A percentile compares a stretch with the other conserved stretches of the same genome.
Conservation (phyloP, 1,140 invertebrate species). For the Pogonognathellus flavescens region DNA sequence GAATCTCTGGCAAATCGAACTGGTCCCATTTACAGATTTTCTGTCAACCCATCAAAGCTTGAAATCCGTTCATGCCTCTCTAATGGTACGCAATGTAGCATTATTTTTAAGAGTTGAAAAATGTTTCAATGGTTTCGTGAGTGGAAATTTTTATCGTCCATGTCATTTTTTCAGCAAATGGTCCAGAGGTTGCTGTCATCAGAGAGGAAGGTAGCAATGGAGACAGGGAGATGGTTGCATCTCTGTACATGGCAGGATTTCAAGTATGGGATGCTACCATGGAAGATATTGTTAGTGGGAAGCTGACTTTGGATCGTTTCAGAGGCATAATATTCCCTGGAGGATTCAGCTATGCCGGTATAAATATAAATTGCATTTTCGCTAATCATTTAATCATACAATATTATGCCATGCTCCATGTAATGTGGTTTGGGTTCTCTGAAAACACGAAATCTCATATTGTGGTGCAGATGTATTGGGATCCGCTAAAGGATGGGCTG, state of each 20-base stretch:
- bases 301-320: constrained; percentile 83
- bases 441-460: constrained; percentile 6
- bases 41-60: constrained; percentile 78
- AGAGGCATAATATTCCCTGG: constrained; percentile 94
- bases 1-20: constrained; percentile 73
- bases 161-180: constrained; percentile 53
- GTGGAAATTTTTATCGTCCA: neutral
- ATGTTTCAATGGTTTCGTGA: neutral
- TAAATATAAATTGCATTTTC: constrained; percentile 57
- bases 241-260: constrained; percentile 91
- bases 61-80: constrained; percentile 12
- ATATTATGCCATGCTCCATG: neutral
- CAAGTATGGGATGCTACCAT: constrained; percentile 93
- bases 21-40: constrained; percentile 77
- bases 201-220: constrained; percentile 98
- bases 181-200: constrained; percentile 87
- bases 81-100: neutral
- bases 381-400: neutral
- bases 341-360: constrained; percentile 96
- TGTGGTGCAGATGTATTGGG: constrained; percentile 86
- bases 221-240: constrained; percentile 97
- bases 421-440: neutral
- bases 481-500: constrained; percentile 98
- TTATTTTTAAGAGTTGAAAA: neutral
- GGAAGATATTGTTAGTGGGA: constrained; percentile 83